Base-by-base conservation (phyloP, 2,888 invertebrate genomes). In the Drosophila gaucha region DNA sequence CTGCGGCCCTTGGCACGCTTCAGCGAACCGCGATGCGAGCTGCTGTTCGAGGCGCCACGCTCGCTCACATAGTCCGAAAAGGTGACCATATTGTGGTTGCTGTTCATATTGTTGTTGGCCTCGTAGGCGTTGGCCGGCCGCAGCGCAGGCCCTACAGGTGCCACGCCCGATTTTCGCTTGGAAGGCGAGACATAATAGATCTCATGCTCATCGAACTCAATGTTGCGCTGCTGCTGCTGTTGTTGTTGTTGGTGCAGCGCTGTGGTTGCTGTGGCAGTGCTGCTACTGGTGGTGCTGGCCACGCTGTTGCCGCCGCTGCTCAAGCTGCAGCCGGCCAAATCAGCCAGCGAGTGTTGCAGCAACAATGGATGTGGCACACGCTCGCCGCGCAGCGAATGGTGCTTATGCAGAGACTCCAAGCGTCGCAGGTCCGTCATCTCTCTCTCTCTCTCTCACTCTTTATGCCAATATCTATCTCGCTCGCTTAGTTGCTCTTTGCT, bases 181-280 rank as follows among this genome's bases (percentile, higher is more conserved):
- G 92, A 89, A 3, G 91, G 92, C 12, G 91, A 91, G 0, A 91
- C 89, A 68, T 90, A 91, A 70, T 90, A 91, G 57, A 91, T 89
- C 43, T 91, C 91, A 36, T 90, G 90, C 33, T 91, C 91, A 55
- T 91, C 91, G 55, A 90, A 80, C 49, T 90, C 90, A 1, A 86
- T 59, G 64, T 76, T 71, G 39, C 69, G 44, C 69, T 70, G 16
- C 38, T 30, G 47, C 70, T 73, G 18, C 26, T 43, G 38, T 70
- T 43, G 43, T 14, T 41, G 72, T 72, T 86, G 65, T 67, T 76
- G 44, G 75, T 88, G 71, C 86, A 85, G 64, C n/a, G 86, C 68
- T 49, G 88, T 85, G 22, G 86, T 80, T 2, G 85, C 86, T 1
- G 89, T 86, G 9, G 87, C 87, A 16, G 89, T 89, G 68, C 84